phyloP scores from a whole-genome alignment of 2,797 vertebrate genomes.

The Gymnoscopelus braueri region DNA sequence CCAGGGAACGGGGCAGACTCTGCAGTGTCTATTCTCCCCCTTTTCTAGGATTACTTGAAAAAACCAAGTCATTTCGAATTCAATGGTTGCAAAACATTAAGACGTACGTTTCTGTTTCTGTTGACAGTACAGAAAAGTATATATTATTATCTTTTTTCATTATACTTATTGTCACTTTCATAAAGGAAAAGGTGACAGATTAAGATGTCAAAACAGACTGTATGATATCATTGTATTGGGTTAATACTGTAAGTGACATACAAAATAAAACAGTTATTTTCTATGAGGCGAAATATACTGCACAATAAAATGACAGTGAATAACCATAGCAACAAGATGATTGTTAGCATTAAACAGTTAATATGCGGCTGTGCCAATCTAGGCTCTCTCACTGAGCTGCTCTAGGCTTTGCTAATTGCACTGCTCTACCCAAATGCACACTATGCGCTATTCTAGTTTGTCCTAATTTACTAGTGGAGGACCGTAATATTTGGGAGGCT shows the following conservation, averaged over 20 bases:
- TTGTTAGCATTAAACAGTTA: slow-evolving; percentile 78
- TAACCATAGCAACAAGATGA: slow-evolving; percentile 80
- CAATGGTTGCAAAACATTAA: slow-evolving; percentile 99
- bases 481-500: slow-evolving; percentile 68
- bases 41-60: slow-evolving; percentile 99
- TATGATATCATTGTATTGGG: slow-evolving; percentile 81
- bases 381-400: slow-evolving; percentile 61
- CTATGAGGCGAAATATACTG: slow-evolving; percentile 73
- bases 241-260: slow-evolving; percentile 83
- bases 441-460: slow-evolving; percentile 54
- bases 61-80: slow-evolving; percentile 99
- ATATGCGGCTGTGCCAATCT: slow-evolving; percentile 64
- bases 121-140: slow-evolving; percentile 86
- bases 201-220: slow-evolving; percentile 83
- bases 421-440: slow-evolving; percentile 56
- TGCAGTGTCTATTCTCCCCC: slow-evolving; percentile 99
- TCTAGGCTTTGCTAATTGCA: slow-evolving; percentile 49
- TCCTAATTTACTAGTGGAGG: slow-evolving; percentile 56
- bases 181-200: slow-evolving; percentile 93
- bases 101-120: slow-evolving; percentile 88
- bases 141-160: slow-evolving; percentile 67
- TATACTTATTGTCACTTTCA: slow-evolving; percentile 85
- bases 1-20: slow-evolving; percentile 99
- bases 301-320: slow-evolving; percentile 82
- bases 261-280: slow-evolving; percentile 80